These are phyloP conservation scores for Adelphocoris suturalis DNA, from an alignment of 2,888 invertebrate genomes.

Conservation along the genomic window DNA sequence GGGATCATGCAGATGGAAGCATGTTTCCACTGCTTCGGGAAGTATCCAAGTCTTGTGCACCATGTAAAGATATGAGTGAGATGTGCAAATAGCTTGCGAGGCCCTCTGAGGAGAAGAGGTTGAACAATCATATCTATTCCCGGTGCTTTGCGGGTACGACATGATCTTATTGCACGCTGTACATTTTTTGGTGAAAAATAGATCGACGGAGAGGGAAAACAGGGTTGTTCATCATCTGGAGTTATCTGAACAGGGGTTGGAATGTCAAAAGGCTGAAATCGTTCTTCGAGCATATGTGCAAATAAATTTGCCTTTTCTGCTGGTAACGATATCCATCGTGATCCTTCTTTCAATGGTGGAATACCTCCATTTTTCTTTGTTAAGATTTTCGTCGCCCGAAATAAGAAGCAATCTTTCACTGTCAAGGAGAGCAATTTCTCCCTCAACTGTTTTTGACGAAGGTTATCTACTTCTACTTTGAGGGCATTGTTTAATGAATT, in stretches of 20 bases:
- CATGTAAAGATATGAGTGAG: no score
- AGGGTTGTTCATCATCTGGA: not conserved
- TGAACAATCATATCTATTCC: not conserved
- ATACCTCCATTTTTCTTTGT: not conserved
- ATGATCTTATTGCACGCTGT: not conserved
- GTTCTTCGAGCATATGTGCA: not conserved
- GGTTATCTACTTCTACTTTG: not conserved
- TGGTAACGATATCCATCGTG: conserved; percentile 7
- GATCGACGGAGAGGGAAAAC: not conserved
- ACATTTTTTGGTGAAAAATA: not conserved
- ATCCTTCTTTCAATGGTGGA: not conserved
- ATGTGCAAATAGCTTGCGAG: no score
- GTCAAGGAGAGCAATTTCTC: not conserved
- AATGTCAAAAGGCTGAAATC: not conserved
- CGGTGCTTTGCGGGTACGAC: not conserved
- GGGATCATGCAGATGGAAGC: not conserved
- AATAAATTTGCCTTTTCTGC: not conserved
- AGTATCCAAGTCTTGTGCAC: no score
- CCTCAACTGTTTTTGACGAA: not conserved
- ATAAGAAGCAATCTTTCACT: not conserved
- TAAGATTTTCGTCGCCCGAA: not conserved
- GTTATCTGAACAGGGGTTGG: not conserved
- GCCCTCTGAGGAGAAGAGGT: no score
- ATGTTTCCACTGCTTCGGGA: no score
- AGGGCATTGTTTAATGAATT: not conserved